A percentile compares a stretch with the other conserved stretches of the same genome.
Conservation (phyloP, 2,888 invertebrate species). For the Lithophane leautieri region DNA sequence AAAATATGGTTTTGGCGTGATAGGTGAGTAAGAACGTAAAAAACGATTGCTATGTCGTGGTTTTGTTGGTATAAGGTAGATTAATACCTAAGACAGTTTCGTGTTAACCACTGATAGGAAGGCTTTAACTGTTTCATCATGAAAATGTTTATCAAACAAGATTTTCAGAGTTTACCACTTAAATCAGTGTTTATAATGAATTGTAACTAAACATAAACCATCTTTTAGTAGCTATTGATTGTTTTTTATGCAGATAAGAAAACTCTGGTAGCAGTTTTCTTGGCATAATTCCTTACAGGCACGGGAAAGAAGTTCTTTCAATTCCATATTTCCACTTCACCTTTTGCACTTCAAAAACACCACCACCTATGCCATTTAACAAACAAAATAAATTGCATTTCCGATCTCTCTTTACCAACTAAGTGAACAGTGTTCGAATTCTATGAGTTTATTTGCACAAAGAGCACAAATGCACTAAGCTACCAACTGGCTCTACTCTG, state of each 20-base stretch:
- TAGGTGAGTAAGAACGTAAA: conserved; percentile 10
- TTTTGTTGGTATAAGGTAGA: not conserved
- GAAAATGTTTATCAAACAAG: not conserved
- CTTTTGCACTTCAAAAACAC: conserved; percentile 1
- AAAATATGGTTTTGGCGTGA: conserved; percentile 24
- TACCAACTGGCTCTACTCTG: not conserved
- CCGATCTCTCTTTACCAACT: not conserved
- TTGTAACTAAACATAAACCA: not conserved
- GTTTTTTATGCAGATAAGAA: not conserved
- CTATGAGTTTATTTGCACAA: conserved; percentile 1
- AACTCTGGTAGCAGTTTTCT: not conserved
- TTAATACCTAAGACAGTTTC: not conserved
- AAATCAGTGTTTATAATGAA: not conserved
- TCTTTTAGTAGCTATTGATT: not conserved
- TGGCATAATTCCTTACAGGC: not conserved
- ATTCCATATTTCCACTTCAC: not conserved
- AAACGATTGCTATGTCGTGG: conserved; percentile 16
- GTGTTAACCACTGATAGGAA: not conserved
- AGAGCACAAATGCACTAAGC: conserved; percentile 5
- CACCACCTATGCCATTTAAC: not conserved
- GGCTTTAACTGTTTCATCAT: not conserved
- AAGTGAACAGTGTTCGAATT: not conserved
- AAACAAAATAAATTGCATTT: conserved; percentile 21
- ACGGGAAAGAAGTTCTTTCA: not conserved
- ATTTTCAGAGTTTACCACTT: not conserved